Evolutionary conservation across 1,140 invertebrate genomes (phyloP).

Genomic region (Paralvinella palmiformis): DNA sequence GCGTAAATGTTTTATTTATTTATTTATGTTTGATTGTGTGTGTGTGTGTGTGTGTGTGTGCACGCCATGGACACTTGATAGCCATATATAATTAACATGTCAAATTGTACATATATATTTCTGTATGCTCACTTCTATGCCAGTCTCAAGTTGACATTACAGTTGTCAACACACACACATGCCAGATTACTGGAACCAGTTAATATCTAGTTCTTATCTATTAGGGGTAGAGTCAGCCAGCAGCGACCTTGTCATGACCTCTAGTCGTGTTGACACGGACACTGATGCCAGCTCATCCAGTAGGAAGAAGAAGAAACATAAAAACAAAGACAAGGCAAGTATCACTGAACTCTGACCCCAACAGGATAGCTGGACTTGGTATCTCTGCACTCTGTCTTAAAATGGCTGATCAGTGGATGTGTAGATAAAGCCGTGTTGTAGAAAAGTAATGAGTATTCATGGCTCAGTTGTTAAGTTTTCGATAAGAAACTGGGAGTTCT

Average conservation of each 20-base stretch:
- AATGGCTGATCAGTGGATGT: neutral
- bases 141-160: neutral
- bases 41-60: neutral
- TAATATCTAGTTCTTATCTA: constrained; percentile 17
- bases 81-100: constrained; percentile 6
- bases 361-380: too few relatives aligned
- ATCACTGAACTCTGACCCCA: too few relatives aligned
- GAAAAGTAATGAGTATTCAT: neutral
- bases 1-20: neutral
- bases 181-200: neutral
- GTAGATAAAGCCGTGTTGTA: neutral
- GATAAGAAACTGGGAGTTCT: too few relatives aligned
- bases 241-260: constrained; percentile 7
- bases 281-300: constrained; percentile 26
- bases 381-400: too few relatives aligned
- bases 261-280: constrained; percentile 23
- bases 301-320: constrained; percentile 50
- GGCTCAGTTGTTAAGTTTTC: neutral
- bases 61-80: neutral
- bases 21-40: too few relatives aligned
- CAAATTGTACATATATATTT: neutral
- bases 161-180: neutral
- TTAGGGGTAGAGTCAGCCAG: neutral
- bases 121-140: constrained; percentile 1
- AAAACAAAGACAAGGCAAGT: constrained; percentile 28